phyloP scores from a whole-genome alignment of 2,797 vertebrate species.

The Clangula hyemalis region DNA sequence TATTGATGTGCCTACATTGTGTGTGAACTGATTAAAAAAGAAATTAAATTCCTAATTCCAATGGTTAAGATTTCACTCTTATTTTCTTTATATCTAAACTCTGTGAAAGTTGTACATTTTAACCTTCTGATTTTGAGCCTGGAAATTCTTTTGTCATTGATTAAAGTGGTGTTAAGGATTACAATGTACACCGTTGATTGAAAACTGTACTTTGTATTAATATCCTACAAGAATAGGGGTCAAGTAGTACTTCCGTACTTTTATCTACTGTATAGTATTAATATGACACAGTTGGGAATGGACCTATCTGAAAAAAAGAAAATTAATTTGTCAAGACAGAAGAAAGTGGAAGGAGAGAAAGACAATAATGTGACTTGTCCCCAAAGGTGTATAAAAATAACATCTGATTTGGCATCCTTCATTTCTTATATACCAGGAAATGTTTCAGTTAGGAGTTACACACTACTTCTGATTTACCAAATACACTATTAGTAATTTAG shows the following conservation, averaged over 20 bases:
- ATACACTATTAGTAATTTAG: not conserved
- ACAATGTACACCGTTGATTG: not conserved
- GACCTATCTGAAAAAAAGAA: not conserved
- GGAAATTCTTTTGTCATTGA: not conserved
- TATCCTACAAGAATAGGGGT: not conserved
- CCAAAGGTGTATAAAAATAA: not conserved
- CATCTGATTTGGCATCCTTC: not conserved
- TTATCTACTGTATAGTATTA: not conserved
- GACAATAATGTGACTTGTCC: not conserved
- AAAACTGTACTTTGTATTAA: not conserved
- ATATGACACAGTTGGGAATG: not conserved
- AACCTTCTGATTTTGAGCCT: not conserved
- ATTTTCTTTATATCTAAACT: not conserved
- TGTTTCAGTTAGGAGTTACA: not conserved
- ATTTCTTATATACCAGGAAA: not conserved
- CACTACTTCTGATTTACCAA: not conserved
- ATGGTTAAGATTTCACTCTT: not conserved
- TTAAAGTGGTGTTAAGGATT: not conserved
- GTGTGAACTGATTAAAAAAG: not conserved
- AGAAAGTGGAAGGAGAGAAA: not conserved
- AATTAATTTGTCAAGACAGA: not conserved
- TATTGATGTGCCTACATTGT: not conserved
- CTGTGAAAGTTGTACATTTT: not conserved
- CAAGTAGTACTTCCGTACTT: not conserved
- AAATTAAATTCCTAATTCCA: not conserved